Percentiles rank a stretch among this genome's conserved stretches.
Evolutionary conservation across 92 coral and sea anemone genomes (phyloP).

Genomic region (Heteractis magnifica): DNA sequence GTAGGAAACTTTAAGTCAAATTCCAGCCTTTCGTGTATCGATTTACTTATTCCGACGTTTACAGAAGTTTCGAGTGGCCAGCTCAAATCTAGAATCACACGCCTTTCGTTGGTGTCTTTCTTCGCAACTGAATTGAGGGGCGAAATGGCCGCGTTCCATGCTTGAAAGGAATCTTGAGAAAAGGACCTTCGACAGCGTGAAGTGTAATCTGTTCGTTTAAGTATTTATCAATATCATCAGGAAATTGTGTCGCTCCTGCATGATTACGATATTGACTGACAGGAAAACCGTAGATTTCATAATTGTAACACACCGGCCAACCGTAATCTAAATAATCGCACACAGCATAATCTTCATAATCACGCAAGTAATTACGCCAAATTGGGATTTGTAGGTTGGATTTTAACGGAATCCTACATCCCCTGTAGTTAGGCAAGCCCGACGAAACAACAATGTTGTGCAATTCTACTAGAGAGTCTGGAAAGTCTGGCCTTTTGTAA

Average conservation of each 20-base stretch:
- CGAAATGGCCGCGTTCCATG: conserved; percentile 17
- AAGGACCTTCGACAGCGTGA: conserved; percentile 18
- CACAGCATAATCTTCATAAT: no score
- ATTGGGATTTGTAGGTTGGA: no score
- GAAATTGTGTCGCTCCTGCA: conserved; percentile 26
- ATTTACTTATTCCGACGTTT: conserved; percentile 5
- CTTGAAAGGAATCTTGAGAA: conserved; percentile 19
- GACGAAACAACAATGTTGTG: no score
- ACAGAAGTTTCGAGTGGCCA: conserved; percentile 12
- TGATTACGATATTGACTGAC: conserved; percentile 6
- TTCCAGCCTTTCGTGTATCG: not conserved
- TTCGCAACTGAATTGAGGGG: conserved; percentile 36
- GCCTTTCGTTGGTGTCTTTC: conserved; percentile 4
- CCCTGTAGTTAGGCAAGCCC: no score
- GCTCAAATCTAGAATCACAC: conserved; percentile 33
- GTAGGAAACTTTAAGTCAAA: conserved; percentile 23
- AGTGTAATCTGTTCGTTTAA: not conserved
- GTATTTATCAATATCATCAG: conserved; percentile 17
- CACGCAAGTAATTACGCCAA: no score
- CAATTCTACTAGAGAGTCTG: no score
- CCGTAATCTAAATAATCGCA: no score
- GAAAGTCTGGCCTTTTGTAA: no score
- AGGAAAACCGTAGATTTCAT: no score
- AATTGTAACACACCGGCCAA: no score
- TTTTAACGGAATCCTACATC: no score